phyloP scores from a whole-genome alignment of 2,888 invertebrate species.

The Nesidiocoris tenuis region DNA sequence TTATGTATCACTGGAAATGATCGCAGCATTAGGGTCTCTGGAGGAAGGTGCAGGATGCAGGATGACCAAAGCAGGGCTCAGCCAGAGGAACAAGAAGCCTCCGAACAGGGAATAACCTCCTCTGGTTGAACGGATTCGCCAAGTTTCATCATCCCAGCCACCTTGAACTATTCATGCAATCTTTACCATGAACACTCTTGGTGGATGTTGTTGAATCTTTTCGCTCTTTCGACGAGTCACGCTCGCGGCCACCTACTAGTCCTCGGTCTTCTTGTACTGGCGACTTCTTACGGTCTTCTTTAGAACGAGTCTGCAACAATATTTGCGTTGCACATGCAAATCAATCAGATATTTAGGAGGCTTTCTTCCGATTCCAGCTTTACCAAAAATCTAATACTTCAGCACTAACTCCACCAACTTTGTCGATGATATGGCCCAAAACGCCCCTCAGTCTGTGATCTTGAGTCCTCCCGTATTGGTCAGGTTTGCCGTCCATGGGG shows the following conservation, averaged over 20 bases:
- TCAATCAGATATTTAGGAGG: not conserved
- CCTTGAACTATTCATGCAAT: not conserved
- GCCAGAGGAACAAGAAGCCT: too few species aligned
- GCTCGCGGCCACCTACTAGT: constrained; percentile 34
- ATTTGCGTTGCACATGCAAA: too few species aligned
- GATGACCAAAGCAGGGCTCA: too few species aligned
- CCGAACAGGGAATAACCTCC: too few species aligned
- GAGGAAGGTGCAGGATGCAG: too few species aligned
- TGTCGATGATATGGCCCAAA: constrained; percentile 55
- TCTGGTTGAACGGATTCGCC: too few species aligned
- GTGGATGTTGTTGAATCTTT: constrained; percentile 44
- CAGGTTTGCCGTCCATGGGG: constrained; percentile 34
- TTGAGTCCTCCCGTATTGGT: constrained; percentile 45
- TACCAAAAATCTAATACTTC: not conserved
- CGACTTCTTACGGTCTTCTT: constrained; percentile 53
- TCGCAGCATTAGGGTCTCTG: not conserved
- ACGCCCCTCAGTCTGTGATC: constrained; percentile 52
- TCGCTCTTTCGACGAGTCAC: constrained; percentile 44
- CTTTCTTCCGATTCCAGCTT: not conserved
- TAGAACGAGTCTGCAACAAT: constrained; percentile 52
- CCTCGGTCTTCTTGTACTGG: constrained; percentile 51
- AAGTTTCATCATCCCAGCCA: not conserved
- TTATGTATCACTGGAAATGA: not conserved
- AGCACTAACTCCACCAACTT: constrained; percentile 51
- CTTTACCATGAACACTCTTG: constrained; percentile 10